These are phyloP conservation scores for Styela clava DNA, from an alignment of 23 tunicate species.

Conservation along the genomic window DNA sequence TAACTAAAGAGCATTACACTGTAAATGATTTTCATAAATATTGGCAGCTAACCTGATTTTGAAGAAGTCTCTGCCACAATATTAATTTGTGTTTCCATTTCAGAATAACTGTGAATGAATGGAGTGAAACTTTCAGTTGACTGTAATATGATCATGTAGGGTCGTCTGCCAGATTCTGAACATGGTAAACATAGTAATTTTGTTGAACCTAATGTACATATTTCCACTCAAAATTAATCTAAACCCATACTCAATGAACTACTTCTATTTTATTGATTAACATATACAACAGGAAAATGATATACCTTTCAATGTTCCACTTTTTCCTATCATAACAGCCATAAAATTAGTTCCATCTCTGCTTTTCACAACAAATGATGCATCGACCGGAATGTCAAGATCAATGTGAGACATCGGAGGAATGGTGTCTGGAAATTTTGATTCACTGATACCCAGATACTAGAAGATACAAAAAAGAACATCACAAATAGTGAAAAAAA, in stretches of 20 bases:
- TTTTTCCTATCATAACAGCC: conserved; percentile 7
- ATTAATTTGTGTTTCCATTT: not conserved
- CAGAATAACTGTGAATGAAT: not conserved
- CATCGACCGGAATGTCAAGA: not conserved
- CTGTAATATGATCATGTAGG: not conserved
- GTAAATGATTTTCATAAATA: too few relatives aligned
- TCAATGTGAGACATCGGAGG: not conserved
- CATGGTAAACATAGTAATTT: too few relatives aligned
- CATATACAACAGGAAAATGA: too few relatives aligned
- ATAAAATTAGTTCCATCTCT: conserved; percentile 12
- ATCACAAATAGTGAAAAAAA: not conserved
- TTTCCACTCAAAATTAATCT: too few relatives aligned
- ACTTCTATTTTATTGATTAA: too few relatives aligned
- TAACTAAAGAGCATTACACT: too few relatives aligned
- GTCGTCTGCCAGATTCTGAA: not conserved
- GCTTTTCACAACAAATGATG: not conserved
- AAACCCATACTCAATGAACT: too few relatives aligned
- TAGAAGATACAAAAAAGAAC: not conserved
- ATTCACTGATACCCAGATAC: not conserved
- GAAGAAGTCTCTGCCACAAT: not conserved
- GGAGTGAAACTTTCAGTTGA: not conserved
- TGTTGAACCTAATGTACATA: too few relatives aligned
- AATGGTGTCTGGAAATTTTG: not conserved
- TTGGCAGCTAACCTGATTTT: not conserved
- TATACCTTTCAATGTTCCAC: too few relatives aligned